A percentile compares a stretch with the other conserved stretches of the same genome.
Evolutionary conservation across 2,113 vertebrate genomes (phyloP).

Genomic region (Siphamia tubifer): DNA sequence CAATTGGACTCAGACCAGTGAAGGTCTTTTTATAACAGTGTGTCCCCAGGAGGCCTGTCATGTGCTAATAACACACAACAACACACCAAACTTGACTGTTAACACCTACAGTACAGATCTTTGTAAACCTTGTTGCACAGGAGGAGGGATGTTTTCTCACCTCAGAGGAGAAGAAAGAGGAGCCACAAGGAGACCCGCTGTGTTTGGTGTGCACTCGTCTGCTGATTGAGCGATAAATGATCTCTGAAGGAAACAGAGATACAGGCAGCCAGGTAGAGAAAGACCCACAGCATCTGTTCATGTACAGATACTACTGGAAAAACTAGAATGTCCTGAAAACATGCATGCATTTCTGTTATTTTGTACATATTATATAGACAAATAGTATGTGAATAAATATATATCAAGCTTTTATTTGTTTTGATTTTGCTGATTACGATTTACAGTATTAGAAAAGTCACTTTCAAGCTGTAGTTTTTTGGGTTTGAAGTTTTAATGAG

Average conservation of each 20-base stretch:
- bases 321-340: too few relatives aligned
- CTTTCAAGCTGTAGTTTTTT: too few relatives aligned
- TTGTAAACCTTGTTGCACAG: background rate
- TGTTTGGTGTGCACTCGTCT: background rate
- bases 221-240: conserved; percentile 38
- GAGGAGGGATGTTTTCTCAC: conserved; percentile 22
- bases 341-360: too few relatives aligned
- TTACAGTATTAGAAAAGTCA: too few relatives aligned
- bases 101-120: background rate
- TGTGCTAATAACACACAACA: background rate
- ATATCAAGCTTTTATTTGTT: too few relatives aligned
- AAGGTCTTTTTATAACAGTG: too few relatives aligned
- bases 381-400: too few relatives aligned
- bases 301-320: too few relatives aligned
- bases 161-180: background rate
- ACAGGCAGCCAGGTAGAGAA: background rate
- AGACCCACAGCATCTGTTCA: background rate
- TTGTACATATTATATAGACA: too few relatives aligned
- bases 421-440: too few relatives aligned
- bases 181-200: background rate
- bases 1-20: background rate
- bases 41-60: too few relatives aligned
- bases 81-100: background rate
- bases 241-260: background rate
- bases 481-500: too few relatives aligned